Conservation (phyloP, 2,888 invertebrate species). For the Pherbina coryleti region DNA sequence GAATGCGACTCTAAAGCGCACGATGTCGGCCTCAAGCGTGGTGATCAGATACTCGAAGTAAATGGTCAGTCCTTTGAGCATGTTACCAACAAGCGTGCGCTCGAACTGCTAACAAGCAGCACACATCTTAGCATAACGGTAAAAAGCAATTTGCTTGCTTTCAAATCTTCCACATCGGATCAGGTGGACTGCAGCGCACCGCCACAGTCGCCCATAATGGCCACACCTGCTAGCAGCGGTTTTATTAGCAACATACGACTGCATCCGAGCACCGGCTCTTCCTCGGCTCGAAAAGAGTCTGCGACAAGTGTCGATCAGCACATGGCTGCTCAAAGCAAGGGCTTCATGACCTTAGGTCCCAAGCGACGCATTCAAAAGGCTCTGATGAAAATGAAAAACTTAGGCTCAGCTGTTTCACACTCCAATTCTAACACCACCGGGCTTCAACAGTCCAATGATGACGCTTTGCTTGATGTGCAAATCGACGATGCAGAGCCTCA, state of each 20-base stretch:
- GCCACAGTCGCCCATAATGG: conserved; percentile 40
- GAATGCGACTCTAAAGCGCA: conserved; percentile 94
- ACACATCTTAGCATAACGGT: conserved; percentile 97
- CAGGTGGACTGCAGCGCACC: conserved; percentile 27
- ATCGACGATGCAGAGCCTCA: conserved; percentile 65
- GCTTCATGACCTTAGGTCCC: conserved; percentile 89
- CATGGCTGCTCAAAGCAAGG: conserved; percentile 56
- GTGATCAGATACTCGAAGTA: conserved; percentile 97
- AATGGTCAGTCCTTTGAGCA: conserved; percentile 97
- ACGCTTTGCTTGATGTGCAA: conserved; percentile 9
- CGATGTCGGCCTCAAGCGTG: conserved; percentile 94
- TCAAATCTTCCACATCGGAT: conserved; percentile 68
- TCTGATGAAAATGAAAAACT: conserved; percentile 88
- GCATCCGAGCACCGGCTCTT: conserved; percentile 40
- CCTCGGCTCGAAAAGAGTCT: conserved; percentile 58
- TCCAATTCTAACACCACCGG: conserved; percentile 4
- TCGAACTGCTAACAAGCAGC: conserved; percentile 92
- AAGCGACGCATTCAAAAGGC: conserved; percentile 87
- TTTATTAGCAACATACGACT: conserved; percentile 38
- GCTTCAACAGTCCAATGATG: conserved; percentile 12
- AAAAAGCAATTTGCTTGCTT: conserved; percentile 94
- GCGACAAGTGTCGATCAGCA: conserved; percentile 58
- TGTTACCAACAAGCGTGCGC: conserved; percentile 89
- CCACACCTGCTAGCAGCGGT: conserved; percentile 55
- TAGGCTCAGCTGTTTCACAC: conserved; percentile 58